Evolutionary conservation across 2,888 invertebrate species (phyloP), one percentile per base, ranked within the genome.

Genomic region (Eupeodes latifasciatus): DNA sequence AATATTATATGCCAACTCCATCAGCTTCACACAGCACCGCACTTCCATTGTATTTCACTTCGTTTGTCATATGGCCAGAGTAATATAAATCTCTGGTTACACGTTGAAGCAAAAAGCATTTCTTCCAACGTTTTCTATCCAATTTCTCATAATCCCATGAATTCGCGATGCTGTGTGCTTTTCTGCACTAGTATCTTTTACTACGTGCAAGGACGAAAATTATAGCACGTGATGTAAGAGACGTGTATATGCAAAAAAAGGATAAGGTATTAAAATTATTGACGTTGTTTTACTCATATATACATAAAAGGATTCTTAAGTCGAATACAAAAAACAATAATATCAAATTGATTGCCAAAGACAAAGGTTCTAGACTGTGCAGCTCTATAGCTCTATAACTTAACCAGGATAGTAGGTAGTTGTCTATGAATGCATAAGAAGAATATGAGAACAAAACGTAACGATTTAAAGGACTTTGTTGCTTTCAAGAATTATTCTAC

Each of bases 41-140:
- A 27, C 27, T 27, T 27, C 27, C 27, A 27, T 27, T 27, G 66
- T 67, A 59, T 3, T 27, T 57, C 57, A 10, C 11, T 16, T 12
- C 40, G 69, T 69, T 55, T 81, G 57, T 66, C 72, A 83, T 40
- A 71, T 27, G 27, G 71, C 71, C 71, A 81, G 72, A 71, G 71
- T 4, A 67, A 55, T 40, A 11, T 7, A 40, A 27, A 27, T 27
- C n/a, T 53, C 5, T 51, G 34, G 49, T 11, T 36, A 64, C 36
- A 64, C 14, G 62, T 59, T 61, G 19, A 57, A 57, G n/a, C 47
- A n/a, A 36, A 55, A 55, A 81, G 49, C 36, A 49, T 77, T 71
- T 64, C 16, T 12, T 53, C 44, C 44, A 79, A 79, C 79, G 79
- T 79, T 79, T 79, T 71, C 49, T n/a, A 19, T 66, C 27, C 55